phyloP scores from a whole-genome alignment of 2,888 invertebrate species.

The Tryphoninae sp. region DNA sequence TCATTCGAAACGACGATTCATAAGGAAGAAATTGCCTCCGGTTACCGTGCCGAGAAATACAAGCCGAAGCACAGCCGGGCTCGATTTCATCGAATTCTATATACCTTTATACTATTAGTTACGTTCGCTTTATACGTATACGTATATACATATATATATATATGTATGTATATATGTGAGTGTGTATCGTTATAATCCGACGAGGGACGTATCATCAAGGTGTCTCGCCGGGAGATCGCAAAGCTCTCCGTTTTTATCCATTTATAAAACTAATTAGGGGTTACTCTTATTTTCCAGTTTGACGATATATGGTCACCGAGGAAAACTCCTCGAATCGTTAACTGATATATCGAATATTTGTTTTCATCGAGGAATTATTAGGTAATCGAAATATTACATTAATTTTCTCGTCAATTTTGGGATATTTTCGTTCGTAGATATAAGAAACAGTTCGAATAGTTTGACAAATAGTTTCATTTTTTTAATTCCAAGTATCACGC shows the following conservation, averaged over 20 bases:
- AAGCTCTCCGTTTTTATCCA: constrained; percentile 42
- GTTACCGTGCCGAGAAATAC: constrained; percentile 53
- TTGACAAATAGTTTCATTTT: not conserved
- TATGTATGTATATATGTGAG: too few relatives aligned
- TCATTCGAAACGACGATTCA: constrained; percentile 74
- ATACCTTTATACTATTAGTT: constrained; percentile 51
- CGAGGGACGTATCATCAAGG: constrained; percentile 38
- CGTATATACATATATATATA: not conserved
- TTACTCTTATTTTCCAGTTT: constrained; percentile 20
- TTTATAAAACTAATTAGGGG: constrained; percentile 46
- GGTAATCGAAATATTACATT: not conserved
- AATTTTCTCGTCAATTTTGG: not conserved
- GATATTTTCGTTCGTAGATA: not conserved
- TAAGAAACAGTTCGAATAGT: not conserved
- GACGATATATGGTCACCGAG: not conserved
- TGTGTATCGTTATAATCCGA: constrained; percentile 24
- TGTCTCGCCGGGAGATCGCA: constrained; percentile 26
- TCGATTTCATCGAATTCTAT: constrained; percentile 63
- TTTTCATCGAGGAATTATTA: not conserved
- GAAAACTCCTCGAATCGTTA: constrained; percentile 1
- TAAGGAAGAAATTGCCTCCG: constrained; percentile 68
- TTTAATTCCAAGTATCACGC: not conserved
- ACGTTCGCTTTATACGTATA: constrained; percentile 18
- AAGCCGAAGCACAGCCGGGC: constrained; percentile 52
- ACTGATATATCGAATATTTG: not conserved